phyloP scores from a whole-genome alignment of 2,113 vertebrate genomes.

The Mus pahari region DNA sequence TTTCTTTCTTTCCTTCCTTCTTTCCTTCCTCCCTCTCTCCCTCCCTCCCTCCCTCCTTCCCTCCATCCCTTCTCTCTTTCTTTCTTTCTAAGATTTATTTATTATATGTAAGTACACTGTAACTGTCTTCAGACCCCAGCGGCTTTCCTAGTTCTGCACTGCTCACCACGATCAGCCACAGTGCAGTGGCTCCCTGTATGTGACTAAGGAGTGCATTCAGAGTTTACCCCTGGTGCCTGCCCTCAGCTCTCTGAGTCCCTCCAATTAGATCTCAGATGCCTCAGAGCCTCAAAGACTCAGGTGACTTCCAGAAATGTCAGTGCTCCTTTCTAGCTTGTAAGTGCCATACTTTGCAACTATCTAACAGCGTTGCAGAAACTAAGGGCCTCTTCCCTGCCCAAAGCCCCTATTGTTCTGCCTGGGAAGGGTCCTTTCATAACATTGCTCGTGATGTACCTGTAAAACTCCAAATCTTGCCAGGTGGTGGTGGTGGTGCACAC shows the following conservation, averaged over 20 bases:
- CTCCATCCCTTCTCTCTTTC: too few relatives aligned
- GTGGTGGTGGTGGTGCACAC: neutral
- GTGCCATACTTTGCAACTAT: neutral
- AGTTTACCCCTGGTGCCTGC: neutral
- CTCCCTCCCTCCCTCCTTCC: too few relatives aligned
- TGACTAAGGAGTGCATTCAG: neutral
- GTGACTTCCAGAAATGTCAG: neutral
- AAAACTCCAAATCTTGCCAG: slow-evolving; percentile 1
- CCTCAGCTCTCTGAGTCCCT: fast-evolving
- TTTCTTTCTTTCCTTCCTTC: too few relatives aligned
- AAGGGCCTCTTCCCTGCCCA: neutral
- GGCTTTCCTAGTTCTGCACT: neutral
- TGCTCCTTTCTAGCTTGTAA: slow-evolving; percentile 6
- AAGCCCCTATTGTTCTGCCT: neutral
- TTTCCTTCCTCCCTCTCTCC: too few relatives aligned
- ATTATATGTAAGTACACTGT: too few relatives aligned
- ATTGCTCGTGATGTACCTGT: neutral
- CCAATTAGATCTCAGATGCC: neutral
- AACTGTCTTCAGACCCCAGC: neutral
- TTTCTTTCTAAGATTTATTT: neutral
- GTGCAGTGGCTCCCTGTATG: fast-evolving
- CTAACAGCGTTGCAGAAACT: neutral
- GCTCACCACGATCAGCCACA: neutral
- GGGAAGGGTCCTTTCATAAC: neutral
- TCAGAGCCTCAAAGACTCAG: neutral